Conservation (phyloP, 2,113 vertebrate species). For the Podarcis cretensis region DNA sequence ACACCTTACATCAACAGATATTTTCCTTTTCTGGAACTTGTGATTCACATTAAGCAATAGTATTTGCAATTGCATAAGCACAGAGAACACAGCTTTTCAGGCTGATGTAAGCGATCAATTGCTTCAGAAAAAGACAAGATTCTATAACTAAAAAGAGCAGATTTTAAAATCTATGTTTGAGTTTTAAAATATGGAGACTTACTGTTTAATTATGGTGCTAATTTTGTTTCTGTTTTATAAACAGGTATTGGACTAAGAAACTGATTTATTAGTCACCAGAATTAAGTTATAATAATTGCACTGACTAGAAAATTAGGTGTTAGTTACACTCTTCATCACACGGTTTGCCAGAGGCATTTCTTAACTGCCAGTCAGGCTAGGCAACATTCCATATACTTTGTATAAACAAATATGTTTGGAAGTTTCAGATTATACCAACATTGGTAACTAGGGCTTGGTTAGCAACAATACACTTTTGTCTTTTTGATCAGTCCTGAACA, state of each 20-base stretch:
- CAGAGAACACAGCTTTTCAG: slow-evolving; percentile 16
- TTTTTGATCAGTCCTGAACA: neutral
- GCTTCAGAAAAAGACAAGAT: neutral
- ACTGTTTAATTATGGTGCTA: neutral
- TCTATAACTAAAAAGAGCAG: neutral
- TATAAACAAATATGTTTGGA: slow-evolving; percentile 64
- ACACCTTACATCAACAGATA: slow-evolving; percentile 35
- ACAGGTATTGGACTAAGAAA: slow-evolving; percentile 46
- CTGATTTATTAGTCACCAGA: slow-evolving; percentile 42
- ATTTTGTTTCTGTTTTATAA: neutral
- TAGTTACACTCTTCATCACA: slow-evolving; percentile 67
- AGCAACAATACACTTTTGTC: neutral
- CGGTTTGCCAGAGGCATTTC: slow-evolving; percentile 59
- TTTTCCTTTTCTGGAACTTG: neutral
- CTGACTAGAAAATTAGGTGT: slow-evolving; percentile 66
- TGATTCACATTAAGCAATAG: neutral
- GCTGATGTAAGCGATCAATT: slow-evolving; percentile 26
- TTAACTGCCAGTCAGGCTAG: slow-evolving; percentile 62
- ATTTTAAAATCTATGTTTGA: neutral
- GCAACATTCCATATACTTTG: slow-evolving; percentile 60
- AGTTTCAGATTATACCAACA: slow-evolving; percentile 58
- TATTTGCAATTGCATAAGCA: slow-evolving; percentile 16
- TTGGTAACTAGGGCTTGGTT: slow-evolving; percentile 31
- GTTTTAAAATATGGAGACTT: neutral
- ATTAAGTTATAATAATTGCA: slow-evolving; percentile 58